phyloP scores from a whole-genome alignment of 2,797 vertebrate genomes.

The Molothrus ater region DNA sequence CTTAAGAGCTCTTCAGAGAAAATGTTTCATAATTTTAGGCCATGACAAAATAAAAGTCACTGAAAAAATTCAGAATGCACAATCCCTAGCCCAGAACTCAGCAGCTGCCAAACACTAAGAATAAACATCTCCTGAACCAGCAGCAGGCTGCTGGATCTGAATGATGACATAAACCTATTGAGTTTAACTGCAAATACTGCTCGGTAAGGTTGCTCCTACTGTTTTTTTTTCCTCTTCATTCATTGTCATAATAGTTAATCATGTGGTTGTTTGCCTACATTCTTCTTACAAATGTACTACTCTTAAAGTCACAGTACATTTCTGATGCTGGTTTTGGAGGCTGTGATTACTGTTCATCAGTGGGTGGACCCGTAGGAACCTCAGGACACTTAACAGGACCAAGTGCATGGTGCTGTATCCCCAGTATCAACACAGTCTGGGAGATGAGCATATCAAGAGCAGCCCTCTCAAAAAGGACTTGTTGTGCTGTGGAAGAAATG shows the following conservation, averaged over 20 bases:
- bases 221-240: not conserved
- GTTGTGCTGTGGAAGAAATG: not conserved
- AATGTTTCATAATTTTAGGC: slow-evolving; percentile 26
- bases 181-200: not conserved
- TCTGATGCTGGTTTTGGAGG: not conserved
- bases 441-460: not conserved
- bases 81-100: not conserved
- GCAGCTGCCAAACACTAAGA: not conserved
- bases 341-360: not conserved
- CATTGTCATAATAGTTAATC: not conserved
- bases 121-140: not conserved
- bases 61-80: not conserved
- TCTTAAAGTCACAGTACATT: not conserved
- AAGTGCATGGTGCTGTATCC: not conserved
- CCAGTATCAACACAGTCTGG: no score
- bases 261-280: not conserved
- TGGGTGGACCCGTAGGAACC: not conserved
- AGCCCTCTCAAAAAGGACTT: not conserved
- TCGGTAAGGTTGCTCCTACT: not conserved
- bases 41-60: slow-evolving; percentile 33
- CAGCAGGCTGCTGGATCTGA: not conserved
- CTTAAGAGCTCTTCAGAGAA: slow-evolving; percentile 12
- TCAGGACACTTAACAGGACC: not conserved
- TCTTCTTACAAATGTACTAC: not conserved
- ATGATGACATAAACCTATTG: not conserved